Evolutionary conservation across 2,888 invertebrate genomes (phyloP).

Genomic region (Mythimna loreyi): DNA sequence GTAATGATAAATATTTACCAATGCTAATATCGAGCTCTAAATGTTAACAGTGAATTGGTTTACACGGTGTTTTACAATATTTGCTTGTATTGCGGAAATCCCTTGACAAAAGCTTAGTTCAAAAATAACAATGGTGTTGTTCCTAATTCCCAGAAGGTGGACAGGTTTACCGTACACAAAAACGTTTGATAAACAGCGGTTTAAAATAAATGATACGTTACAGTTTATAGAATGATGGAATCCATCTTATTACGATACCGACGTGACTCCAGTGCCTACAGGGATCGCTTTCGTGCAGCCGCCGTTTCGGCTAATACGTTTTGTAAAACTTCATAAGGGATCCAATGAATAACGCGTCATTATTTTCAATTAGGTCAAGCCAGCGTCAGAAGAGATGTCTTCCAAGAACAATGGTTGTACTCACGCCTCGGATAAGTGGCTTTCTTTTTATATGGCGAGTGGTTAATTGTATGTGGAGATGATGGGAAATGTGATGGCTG

Average conservation of each 20-base stretch:
- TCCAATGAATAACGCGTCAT: constrained; percentile 86
- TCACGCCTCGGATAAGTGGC: constrained; percentile 85
- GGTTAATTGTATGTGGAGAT: constrained; percentile 85
- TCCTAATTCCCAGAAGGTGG: constrained; percentile 39
- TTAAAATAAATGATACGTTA: constrained; percentile 83
- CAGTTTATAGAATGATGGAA: constrained; percentile 78
- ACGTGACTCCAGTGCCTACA: constrained; percentile 53
- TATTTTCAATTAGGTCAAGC: constrained; percentile 90
- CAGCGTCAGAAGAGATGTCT: constrained; percentile 84
- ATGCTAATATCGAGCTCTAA: constrained; percentile 11
- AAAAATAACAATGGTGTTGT: background rate
- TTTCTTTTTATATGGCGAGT: constrained; percentile 86
- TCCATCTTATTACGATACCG: constrained; percentile 66
- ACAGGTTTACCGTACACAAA: constrained; percentile 66
- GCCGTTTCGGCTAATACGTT: constrained; percentile 77
- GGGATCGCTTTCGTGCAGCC: constrained; percentile 61
- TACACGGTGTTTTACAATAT: constrained; percentile 24
- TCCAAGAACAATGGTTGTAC: constrained; percentile 88
- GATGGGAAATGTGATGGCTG: constrained; percentile 80
- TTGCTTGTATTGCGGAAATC: constrained; percentile 20
- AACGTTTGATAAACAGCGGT: constrained; percentile 75
- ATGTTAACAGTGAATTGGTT: constrained; percentile 26
- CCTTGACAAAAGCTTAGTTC: background rate
- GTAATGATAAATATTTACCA: constrained; percentile 38
- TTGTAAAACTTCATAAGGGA: constrained; percentile 82